These are phyloP conservation scores for Cavia porcellus DNA, from an alignment of 2,113 vertebrate genomes.

Conservation along the genomic window DNA sequence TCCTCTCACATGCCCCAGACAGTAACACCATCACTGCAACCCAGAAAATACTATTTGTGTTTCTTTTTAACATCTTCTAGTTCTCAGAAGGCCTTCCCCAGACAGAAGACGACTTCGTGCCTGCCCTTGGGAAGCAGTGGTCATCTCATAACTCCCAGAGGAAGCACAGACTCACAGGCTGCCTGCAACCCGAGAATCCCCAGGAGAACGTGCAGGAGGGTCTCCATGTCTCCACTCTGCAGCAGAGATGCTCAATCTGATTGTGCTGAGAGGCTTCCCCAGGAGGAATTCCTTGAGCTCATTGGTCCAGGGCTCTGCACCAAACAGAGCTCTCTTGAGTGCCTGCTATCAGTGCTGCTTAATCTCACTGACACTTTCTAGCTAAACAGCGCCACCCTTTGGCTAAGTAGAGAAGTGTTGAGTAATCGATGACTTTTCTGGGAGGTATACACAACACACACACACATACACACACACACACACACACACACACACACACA, in stretches of 20 bases:
- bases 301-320: neutral
- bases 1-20: neutral
- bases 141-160: neutral
- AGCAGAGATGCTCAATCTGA: neutral
- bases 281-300: neutral
- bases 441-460: too few species aligned
- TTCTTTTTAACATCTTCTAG: too few species aligned
- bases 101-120: neutral
- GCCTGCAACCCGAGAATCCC: neutral
- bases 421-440: too few species aligned
- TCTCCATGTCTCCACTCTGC: neutral
- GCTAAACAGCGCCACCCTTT: conserved; percentile 3
- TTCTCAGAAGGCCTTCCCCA: too few species aligned
- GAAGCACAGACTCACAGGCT: too few species aligned
- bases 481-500: too few species aligned
- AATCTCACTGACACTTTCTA: neutral
- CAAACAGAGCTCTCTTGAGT: neutral
- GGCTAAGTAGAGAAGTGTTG: neutral
- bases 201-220: neutral
- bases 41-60: too few species aligned
- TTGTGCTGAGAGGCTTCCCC: too few species aligned
- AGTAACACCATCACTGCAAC: neutral
- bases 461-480: too few species aligned
- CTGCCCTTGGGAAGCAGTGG: neutral
- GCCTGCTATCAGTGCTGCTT: neutral